Percentiles rank a stretch among this genome's conserved stretches.
Evolutionary conservation across 23 tunicate species (phyloP).

Genomic region (Phallusia fumigata): DNA sequence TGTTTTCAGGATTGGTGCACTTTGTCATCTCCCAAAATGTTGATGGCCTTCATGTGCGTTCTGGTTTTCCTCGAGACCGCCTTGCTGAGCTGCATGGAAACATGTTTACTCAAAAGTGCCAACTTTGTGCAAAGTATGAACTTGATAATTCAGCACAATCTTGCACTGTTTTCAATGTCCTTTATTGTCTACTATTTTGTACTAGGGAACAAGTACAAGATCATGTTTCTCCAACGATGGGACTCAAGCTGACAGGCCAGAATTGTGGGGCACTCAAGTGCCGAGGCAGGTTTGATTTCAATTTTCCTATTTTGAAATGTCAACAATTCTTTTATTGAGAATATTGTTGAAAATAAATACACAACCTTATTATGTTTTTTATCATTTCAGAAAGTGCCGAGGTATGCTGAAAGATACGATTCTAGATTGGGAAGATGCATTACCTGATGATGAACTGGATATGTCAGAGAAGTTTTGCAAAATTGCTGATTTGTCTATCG

Average conservation of each 20-base stretch:
- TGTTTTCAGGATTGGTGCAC: slow-evolving; percentile 49
- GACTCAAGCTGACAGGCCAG: slow-evolving; percentile 69
- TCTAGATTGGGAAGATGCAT: slow-evolving; percentile 94
- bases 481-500: slow-evolving; percentile 68
- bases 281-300: slow-evolving; percentile 57
- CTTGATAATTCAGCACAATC: background rate
- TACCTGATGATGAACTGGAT: slow-evolving; percentile 70
- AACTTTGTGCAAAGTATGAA: slow-evolving; percentile 48
- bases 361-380: too few relatives aligned
- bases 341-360: too few relatives aligned
- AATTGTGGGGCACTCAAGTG: slow-evolving; percentile 43
- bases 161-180: background rate
- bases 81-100: slow-evolving; percentile 97
- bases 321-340: too few relatives aligned
- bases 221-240: slow-evolving; percentile 76
- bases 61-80: slow-evolving; percentile 91
- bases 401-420: slow-evolving; percentile 67
- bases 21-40: slow-evolving; percentile 95
- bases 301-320: too few relatives aligned
- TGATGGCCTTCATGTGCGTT: slow-evolving; percentile 92
- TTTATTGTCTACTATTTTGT: background rate
- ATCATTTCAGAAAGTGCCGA: slow-evolving; percentile 44
- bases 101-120: slow-evolving; percentile 87
- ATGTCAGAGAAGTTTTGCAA: slow-evolving; percentile 63
- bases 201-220: slow-evolving; percentile 70